Evolutionary conservation across 2,113 vertebrate species (phyloP), one percentile per base, ranked within the genome.

Genomic region (Neoarius graeffei): DNA sequence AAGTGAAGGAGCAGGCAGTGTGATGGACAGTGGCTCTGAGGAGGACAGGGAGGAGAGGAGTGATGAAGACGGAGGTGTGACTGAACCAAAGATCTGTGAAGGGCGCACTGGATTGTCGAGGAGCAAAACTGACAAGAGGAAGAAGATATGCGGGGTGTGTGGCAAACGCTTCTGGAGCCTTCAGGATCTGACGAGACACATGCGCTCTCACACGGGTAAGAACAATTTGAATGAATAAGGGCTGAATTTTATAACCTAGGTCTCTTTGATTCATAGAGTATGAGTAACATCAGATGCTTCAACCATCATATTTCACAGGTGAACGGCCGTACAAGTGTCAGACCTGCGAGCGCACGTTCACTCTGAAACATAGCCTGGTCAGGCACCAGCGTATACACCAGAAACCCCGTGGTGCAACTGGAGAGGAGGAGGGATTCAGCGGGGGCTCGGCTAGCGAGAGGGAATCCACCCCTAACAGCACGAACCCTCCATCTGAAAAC

Each of bases 151-250:
- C 92, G 96, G 93, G 11, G 97, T 99, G 79, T 99, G 98, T 89
- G 96, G 94, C 85, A 99, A 99, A 91, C 94, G 98, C 56, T 99
- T 99, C 95, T 99, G 98, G 98, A 99, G 98, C 23, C 96, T 99
- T 90, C 98, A 99, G 94, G 98, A 99, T 94, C 95, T 99, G 92
- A 99, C 98, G 0, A 93, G 98, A 86, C 98, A 99, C 93, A 99
- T 98, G 97, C 93, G 98, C 91, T 99, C 98, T 30, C 98, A 99
- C 93, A 99, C 98, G 95, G 98, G 98, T 99, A 95, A 50, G 76
- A 80, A 56, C 76, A 81, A 10, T n/a, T 48, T 59, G 7, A 80
- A 81, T 56, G 30, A 74, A 66, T 19, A 30, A 52, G 7, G 3
- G 14, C 11, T 57, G 13, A 8, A 56, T 20, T 57, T 8, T 8